Conservation (phyloP, 1,140 invertebrate species). For the Diachasma alloeum region DNA sequence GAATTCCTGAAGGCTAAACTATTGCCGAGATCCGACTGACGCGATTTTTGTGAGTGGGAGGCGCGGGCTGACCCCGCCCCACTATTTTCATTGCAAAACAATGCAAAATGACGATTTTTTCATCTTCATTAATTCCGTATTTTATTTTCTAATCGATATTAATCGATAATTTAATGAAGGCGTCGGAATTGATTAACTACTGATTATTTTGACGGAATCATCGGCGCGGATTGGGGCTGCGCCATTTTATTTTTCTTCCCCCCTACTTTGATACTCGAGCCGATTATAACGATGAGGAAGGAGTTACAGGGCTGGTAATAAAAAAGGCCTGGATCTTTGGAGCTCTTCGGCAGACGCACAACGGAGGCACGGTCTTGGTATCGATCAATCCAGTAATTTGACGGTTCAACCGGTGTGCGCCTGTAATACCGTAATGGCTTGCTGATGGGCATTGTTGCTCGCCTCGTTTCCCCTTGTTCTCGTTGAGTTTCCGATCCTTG, state of each 20-base stretch:
- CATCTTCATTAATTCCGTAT: no score
- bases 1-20: not conserved
- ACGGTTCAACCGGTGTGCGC: conserved; percentile 28
- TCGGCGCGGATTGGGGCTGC: not conserved
- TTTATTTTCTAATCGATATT: no score
- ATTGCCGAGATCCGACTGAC: not conserved
- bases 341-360: not conserved
- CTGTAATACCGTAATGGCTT: conserved; percentile 29
- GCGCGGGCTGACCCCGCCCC: not conserved
- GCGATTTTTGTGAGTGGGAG: not conserved
- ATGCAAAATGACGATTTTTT: no score
- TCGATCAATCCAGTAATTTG: conserved; percentile 36
- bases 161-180: no score
- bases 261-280: not conserved
- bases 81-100: not conserved
- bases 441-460: conserved; percentile 32
- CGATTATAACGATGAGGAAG: not conserved
- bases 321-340: not conserved
- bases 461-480: conserved; percentile 7
- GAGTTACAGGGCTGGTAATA: not conserved
- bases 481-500: conserved; percentile 26
- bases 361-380: conserved; percentile 20
- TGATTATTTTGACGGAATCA: not conserved
- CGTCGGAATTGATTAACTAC: no score
- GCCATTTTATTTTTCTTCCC: conserved; percentile 15